phyloP scores from a whole-genome alignment of 2,888 invertebrate species.

The Cactoblastis cactorum region DNA sequence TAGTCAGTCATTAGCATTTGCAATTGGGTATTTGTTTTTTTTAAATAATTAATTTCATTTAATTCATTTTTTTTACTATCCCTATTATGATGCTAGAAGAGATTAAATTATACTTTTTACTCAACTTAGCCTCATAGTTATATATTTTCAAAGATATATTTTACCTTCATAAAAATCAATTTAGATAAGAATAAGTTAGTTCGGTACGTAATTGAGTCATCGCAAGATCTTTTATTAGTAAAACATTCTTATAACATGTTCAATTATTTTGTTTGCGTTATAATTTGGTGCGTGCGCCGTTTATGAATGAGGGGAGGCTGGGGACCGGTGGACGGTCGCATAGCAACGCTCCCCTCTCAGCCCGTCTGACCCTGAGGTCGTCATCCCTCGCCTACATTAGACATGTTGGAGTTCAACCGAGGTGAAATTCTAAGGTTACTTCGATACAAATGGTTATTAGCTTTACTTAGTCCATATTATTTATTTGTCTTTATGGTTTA shows the following conservation, averaged over 20 bases:
- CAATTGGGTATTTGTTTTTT: too few species aligned
- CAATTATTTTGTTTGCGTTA: constrained; percentile 28
- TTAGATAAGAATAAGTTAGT: too few species aligned
- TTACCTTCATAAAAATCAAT: too few species aligned
- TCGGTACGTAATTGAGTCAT: not conserved
- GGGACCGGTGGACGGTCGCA: constrained; percentile 41
- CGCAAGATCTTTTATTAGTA: not conserved
- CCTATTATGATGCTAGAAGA: too few species aligned
- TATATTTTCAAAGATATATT: too few species aligned
- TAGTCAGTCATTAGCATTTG: too few species aligned
- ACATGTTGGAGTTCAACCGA: constrained; percentile 18
- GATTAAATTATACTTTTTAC: too few species aligned
- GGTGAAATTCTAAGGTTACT: constrained; percentile 11
- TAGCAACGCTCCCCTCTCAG: constrained; percentile 52
- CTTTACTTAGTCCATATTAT: not conserved
- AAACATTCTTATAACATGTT: constrained; percentile 4
- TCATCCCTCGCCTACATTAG: constrained; percentile 30
- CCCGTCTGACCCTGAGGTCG: constrained; percentile 53
- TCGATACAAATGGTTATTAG: constrained; percentile 4
- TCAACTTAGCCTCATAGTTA: too few species aligned
- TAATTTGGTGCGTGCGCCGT: constrained; percentile 32
- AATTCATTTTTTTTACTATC: too few species aligned
- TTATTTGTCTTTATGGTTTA: too few species aligned
- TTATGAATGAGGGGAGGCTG: constrained; percentile 44
- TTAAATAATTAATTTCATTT: too few species aligned